Conservation (phyloP, 2,113 vertebrate genomes). For the Etheostoma cragini region DNA sequence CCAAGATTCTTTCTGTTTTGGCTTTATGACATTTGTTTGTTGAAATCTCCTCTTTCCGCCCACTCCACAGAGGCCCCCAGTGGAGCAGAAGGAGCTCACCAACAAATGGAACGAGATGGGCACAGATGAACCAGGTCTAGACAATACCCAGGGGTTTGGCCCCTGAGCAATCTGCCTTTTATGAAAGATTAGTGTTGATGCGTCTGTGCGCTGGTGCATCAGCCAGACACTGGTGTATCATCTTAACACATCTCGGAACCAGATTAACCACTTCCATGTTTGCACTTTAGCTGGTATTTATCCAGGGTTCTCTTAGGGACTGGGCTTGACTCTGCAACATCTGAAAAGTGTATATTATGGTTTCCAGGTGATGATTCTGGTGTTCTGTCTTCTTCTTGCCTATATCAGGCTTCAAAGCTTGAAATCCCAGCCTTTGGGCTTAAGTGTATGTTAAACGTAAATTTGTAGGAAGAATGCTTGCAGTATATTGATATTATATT, state of each 20-base stretch:
- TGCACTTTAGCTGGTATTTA: background rate
- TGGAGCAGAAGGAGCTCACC: conserved; percentile 93
- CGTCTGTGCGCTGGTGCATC: background rate
- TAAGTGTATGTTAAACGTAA: background rate
- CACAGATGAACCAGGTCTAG: conserved; percentile 95
- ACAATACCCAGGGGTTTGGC: conserved; percentile 36
- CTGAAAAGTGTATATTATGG: background rate
- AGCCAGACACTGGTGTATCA: background rate
- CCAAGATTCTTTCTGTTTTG: background rate
- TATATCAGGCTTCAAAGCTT: background rate
- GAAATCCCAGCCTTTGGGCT: background rate
- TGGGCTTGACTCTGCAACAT: background rate
- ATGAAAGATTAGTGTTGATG: conserved; percentile 54
- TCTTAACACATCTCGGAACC: conserved; percentile 24
- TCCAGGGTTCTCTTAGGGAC: background rate
- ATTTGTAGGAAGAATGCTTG: background rate
- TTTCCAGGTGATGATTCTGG: background rate
- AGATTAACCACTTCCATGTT: conserved; percentile 16
- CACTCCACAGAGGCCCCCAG: conserved; percentile 87
- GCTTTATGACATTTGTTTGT: background rate
- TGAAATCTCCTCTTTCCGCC: background rate
- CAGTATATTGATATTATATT: background rate
- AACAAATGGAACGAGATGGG: conserved; percentile 99
- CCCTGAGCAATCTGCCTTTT: conserved; percentile 25
- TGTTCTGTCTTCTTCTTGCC: background rate